Evolutionary conservation across 2,888 invertebrate species (phyloP).

Genomic region (Toxonevra muliebris): DNA sequence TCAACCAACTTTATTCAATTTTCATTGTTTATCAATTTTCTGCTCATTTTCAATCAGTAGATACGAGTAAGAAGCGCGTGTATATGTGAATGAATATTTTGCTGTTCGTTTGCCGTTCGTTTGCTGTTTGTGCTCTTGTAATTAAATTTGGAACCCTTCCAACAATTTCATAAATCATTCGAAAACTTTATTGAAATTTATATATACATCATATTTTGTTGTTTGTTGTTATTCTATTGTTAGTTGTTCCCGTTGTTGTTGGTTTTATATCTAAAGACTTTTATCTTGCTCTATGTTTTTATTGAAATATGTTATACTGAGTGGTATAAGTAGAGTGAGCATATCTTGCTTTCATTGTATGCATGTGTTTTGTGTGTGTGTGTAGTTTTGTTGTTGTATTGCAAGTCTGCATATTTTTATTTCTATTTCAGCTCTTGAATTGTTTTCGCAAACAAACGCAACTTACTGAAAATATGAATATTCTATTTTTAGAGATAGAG

Average conservation of each 20-base stretch:
- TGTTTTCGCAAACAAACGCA: conserved; percentile 20
- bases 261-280: background rate
- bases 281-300: background rate
- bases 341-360: too few relatives aligned
- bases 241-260: too few relatives aligned
- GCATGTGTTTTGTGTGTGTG: background rate
- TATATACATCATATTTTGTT: background rate
- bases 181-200: conserved; percentile 27
- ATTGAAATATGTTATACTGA: too few relatives aligned
- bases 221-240: too few relatives aligned
- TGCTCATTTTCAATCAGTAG: conserved; percentile 52
- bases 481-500: background rate
- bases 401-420: background rate
- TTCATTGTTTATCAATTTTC: conserved; percentile 63
- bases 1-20: conserved; percentile 49
- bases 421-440: conserved; percentile 4
- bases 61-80: background rate
- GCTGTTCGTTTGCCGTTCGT: too few relatives aligned
- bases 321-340: too few relatives aligned
- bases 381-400: conserved; percentile 24
- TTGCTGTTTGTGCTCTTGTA: too few relatives aligned
- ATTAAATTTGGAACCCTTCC: conserved; percentile 62
- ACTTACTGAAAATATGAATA: background rate
- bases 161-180: conserved; percentile 44
- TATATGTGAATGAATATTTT: background rate